Conservation (phyloP, 1,140 invertebrate genomes). For the Leptopilina clavipes region DNA sequence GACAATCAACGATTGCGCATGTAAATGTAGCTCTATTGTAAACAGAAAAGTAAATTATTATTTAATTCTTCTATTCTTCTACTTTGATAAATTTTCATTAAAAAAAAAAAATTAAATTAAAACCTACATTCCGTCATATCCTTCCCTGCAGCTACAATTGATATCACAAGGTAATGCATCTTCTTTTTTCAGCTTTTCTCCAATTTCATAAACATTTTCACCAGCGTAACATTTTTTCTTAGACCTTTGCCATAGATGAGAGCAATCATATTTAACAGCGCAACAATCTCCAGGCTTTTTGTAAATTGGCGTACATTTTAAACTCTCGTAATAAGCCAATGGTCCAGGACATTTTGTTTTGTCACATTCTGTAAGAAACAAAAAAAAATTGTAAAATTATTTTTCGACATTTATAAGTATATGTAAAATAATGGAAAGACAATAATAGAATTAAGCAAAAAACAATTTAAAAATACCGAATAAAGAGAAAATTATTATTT, state of each 20-base stretch:
- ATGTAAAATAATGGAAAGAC: too few species aligned
- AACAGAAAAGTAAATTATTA: background rate
- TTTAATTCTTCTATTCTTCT: background rate
- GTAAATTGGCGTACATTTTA: slow-evolving; percentile 39
- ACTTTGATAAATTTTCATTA: background rate
- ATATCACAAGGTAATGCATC: slow-evolving; percentile 13
- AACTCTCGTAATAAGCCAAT: slow-evolving; percentile 35
- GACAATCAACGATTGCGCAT: background rate
- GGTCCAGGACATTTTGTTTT: slow-evolving; percentile 43
- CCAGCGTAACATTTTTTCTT: background rate
- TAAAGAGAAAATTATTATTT: too few species aligned
- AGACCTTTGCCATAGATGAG: background rate
- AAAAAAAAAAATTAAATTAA: background rate
- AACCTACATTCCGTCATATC: background rate
- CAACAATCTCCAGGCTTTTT: slow-evolving; percentile 38
- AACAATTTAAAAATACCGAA: too few species aligned
- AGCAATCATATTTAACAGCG: slow-evolving; percentile 45
- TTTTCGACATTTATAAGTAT: too few species aligned
- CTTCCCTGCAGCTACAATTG: background rate
- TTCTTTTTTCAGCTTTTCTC: background rate
- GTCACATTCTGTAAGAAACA: slow-evolving; percentile 39
- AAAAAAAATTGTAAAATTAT: background rate
- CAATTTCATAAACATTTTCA: slow-evolving; percentile 30
- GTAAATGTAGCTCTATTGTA: slow-evolving; percentile 3
- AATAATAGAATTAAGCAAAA: too few species aligned